Evolutionary conservation across 2,888 invertebrate species (phyloP).

Genomic region (Notodonta dromedarius): DNA sequence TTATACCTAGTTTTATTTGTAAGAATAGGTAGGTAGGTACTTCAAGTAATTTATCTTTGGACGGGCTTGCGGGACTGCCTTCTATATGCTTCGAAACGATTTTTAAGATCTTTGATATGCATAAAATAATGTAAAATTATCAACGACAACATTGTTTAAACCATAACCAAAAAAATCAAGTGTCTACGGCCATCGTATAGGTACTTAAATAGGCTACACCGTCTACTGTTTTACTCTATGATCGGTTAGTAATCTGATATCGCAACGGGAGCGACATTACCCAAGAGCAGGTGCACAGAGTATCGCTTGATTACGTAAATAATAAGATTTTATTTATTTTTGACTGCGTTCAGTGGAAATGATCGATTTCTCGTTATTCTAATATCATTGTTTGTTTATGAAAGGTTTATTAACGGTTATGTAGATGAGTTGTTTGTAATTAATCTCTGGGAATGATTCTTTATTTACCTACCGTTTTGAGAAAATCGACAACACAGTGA

Average conservation of each 20-base stretch:
- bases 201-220: slow-evolving; percentile 3
- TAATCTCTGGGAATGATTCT: background rate
- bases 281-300: slow-evolving; percentile 38
- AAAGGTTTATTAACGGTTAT: slow-evolving; percentile 29
- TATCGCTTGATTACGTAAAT: slow-evolving; percentile 30
- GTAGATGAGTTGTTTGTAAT: slow-evolving; percentile 24
- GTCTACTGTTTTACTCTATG: slow-evolving; percentile 30
- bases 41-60: no score
- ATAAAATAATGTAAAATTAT: no score
- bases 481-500: background rate
- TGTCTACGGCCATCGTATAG: background rate
- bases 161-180: background rate
- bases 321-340: slow-evolving; percentile 29
- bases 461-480: background rate
- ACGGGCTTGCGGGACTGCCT: no score
- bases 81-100: no score
- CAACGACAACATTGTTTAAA: no score
- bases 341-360: slow-evolving; percentile 20
- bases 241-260: slow-evolving; percentile 33
- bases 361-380: slow-evolving; percentile 29
- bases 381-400: slow-evolving; percentile 12
- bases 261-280: slow-evolving; percentile 37
- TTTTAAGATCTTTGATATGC: no score
- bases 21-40: no score
- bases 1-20: no score